Evolutionary conservation across 2,113 vertebrate genomes (phyloP), one percentile per base, ranked within the genome.

Genomic region (Hiodon tergisus): DNA sequence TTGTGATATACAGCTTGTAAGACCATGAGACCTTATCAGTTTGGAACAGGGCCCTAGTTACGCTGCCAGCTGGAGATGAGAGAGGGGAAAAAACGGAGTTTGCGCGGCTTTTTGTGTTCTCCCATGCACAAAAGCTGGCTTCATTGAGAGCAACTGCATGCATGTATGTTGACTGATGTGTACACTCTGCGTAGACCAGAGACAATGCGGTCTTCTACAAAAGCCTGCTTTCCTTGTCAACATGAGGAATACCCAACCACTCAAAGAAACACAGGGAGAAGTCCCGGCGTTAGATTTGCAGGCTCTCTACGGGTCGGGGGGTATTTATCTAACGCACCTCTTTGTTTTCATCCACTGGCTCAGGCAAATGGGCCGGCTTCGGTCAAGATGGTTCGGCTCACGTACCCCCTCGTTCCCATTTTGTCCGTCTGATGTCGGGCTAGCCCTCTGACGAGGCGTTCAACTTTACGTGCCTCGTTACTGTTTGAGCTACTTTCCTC

Each of bases 311-410:
- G 8, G 17, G 69, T 71, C 6, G 58, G 9, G 68, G 1, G 11
- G 8, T 69, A 52, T 73, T 52, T 69, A 54, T 48, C 51, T 14
- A 46, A 11, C 51, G 7, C 52, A n/a, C 52, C 50, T 65, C 10
- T 65, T 10, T 9, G 31, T 55, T 51, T 52, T 10, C 17, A 51
- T 13, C 61, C 72, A 4, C 13, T 8, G 10, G 11, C 48, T 63
- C 31, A 16, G 17, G 60, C 72, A 63, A 73, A 73, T 13, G 17
- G 6, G 51, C n/a, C 61, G 10, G 72, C 61, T 65, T 73, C 7
- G 50, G 65, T 65, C 8, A 59, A 59, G 31, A 16, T 71, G 70
- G 3, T 53, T n/a, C 71, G 2, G 10, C 51, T 73, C 11, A 73
- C 46, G 48, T 31, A 16, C 71, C 10, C 51, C 6, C 14, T 73